Evolutionary conservation across 2,113 vertebrate species (phyloP), one percentile per base, ranked within the genome.

Genomic region (Myrmecobius fasciatus): DNA sequence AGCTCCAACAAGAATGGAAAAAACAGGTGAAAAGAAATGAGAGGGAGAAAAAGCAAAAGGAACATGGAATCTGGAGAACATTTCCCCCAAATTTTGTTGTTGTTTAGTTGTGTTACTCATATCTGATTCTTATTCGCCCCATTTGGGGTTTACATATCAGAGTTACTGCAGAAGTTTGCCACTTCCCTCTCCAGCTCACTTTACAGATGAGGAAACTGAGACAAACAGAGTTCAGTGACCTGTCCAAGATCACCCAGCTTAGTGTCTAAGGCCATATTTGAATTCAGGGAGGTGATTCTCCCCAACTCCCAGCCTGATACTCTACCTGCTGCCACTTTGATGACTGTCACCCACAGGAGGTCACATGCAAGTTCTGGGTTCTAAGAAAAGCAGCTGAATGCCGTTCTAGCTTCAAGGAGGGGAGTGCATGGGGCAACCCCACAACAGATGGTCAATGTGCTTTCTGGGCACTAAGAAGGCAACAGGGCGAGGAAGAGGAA

Each of bases 11-110:
- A 83, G 17, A 93, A 94, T 91, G 51, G 89, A 97, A 60, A 91
- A 93, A 92, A 51, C 48, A 94, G 96, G 91, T 25, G 2, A 46
- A 9, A 93, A 97, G 28, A 60, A 60, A 60, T n/a, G 8, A 95
- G 92, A 96, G 94, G 25, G 12, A 94, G 91, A 91, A 60, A n/a
- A 89, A 92, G 90, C 88, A 89, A 36, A 91, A 83, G 90, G 92
- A 91, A 52, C 53, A 95, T 10, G 75, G 89, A 67, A 97, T 48
- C 24, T 3, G 91, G 90, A 95, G 88, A 28, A 17, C 49, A n/a
- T 56, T 93, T 93, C 31, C 25, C 91, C 89, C 89, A 95, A 67
- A 36, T 24, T 36, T 51, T 93, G 51, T 67, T 36, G 31, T 1
- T 17, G 1, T 36, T 67, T 31, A 67, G 60, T 36, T 36, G 14